Percentiles rank a stretch among this genome's conserved stretches.
These are phyloP conservation scores for Ceratitis capitata DNA, from an alignment of 1,140 invertebrate genomes.

Conservation along the genomic window DNA sequence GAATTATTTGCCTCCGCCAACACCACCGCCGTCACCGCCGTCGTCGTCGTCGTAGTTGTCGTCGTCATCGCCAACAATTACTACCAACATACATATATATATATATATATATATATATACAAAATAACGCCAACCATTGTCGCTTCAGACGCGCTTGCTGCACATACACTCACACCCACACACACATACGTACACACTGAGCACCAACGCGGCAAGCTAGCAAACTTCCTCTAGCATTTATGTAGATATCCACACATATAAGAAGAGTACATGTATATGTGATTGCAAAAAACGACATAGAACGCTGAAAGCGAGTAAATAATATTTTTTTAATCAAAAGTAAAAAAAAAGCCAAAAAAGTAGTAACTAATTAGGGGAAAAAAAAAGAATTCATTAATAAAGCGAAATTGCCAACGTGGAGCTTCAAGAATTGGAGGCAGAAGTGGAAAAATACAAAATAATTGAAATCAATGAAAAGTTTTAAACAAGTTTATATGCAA, in stretches of 20 bases:
- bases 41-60: too few relatives aligned
- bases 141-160: constrained; percentile 13
- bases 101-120: too few relatives aligned
- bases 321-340: not conserved
- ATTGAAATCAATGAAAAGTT: not conserved
- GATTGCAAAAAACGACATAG: not conserved
- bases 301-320: constrained; percentile 1
- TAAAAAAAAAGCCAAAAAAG: not conserved
- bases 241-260: too few relatives aligned
- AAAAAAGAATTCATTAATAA: not conserved
- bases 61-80: not conserved
- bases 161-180: not conserved
- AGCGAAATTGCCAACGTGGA: constrained; percentile 1
- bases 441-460: not conserved
- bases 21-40: not conserved
- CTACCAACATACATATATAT: too few relatives aligned
- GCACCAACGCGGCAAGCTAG: too few relatives aligned
- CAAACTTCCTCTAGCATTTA: too few relatives aligned
- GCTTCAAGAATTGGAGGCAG: not conserved
- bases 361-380: not conserved
- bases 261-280: too few relatives aligned
- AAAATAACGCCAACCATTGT: not conserved
- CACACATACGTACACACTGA: too few relatives aligned
- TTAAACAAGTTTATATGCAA: not conserved
- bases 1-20: constrained; percentile 29